These are phyloP conservation scores for Latrodectus geometricus DNA, from an alignment of 1,140 invertebrate species.

Conservation along the genomic window DNA sequence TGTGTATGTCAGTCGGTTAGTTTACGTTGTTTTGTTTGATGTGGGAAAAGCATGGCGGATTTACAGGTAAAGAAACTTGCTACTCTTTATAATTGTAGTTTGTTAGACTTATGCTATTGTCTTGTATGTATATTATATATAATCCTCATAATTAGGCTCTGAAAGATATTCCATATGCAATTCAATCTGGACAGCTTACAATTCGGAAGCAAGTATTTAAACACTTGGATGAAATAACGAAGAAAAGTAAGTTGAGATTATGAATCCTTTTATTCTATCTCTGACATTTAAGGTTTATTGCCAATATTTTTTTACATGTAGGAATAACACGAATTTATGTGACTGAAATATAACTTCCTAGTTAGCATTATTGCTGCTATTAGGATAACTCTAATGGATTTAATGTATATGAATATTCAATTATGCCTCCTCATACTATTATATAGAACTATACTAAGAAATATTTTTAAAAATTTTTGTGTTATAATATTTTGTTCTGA, in stretches of 20 bases:
- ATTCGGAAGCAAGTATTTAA: conserved; percentile 79
- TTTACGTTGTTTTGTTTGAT: conserved; percentile 40
- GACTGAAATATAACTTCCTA: too few species aligned
- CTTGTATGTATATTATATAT: neutral
- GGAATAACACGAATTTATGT: too few species aligned
- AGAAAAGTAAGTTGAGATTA: conserved; percentile 75
- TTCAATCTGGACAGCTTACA: conserved; percentile 81
- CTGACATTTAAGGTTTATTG: neutral
- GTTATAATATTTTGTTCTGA: too few species aligned
- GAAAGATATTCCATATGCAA: conserved; percentile 82
- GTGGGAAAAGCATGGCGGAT: conserved; percentile 43
- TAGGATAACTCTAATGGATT: too few species aligned
- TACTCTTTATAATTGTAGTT: too few species aligned
- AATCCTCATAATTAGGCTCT: neutral
- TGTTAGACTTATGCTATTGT: too few species aligned
- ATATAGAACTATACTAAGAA: too few species aligned
- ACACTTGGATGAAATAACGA: conserved; percentile 79
- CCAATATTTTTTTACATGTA: too few species aligned
- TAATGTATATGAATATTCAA: too few species aligned
- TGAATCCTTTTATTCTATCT: conserved; percentile 15
- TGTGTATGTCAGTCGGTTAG: conserved; percentile 18
- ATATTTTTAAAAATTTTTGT: too few species aligned
- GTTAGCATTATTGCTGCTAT: too few species aligned
- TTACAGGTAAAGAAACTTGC: conserved; percentile 20
- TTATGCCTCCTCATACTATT: too few species aligned